Evolutionary conservation across 2,113 vertebrate genomes (phyloP).

Genomic region (Etheostoma spectabile): DNA sequence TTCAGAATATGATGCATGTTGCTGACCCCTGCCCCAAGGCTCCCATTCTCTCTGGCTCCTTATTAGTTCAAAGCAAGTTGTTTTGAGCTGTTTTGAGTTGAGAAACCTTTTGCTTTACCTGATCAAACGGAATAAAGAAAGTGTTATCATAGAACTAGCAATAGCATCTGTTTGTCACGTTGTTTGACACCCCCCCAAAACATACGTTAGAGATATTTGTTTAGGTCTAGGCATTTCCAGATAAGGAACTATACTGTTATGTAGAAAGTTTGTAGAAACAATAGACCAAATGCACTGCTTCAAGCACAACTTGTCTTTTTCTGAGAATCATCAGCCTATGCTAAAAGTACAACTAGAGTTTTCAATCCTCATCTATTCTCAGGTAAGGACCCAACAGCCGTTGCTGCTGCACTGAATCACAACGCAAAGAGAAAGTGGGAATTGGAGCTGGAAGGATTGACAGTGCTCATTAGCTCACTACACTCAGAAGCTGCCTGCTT

Average conservation of each 20-base stretch:
- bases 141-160: too few species aligned
- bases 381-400: constrained; percentile 25
- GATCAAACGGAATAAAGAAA: background rate
- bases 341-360: constrained; percentile 1
- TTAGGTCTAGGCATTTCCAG: too few species aligned
- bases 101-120: background rate
- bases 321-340: background rate
- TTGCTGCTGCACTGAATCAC: constrained; percentile 30
- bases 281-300: background rate
- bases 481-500: constrained; percentile 39
- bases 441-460: constrained; percentile 39
- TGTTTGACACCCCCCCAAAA: too few species aligned
- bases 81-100: background rate
- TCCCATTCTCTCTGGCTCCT: background rate
- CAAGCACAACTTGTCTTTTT: background rate
- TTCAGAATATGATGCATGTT: too few species aligned
- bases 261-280: too few species aligned
- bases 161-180: too few species aligned
- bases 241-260: too few species aligned
- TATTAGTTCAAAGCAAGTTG: constrained; percentile 14
- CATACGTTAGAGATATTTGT: too few species aligned
- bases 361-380: constrained; percentile 28
- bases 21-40: constrained; percentile 17
- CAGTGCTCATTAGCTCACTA: constrained; percentile 58
- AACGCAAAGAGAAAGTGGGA: constrained; percentile 37